A percentile compares a stretch with the other conserved stretches of the same genome.
These are phyloP conservation scores for Caenorhabditis brenneri DNA, from an alignment of 1,140 invertebrate species.

Conservation along the genomic window DNA sequence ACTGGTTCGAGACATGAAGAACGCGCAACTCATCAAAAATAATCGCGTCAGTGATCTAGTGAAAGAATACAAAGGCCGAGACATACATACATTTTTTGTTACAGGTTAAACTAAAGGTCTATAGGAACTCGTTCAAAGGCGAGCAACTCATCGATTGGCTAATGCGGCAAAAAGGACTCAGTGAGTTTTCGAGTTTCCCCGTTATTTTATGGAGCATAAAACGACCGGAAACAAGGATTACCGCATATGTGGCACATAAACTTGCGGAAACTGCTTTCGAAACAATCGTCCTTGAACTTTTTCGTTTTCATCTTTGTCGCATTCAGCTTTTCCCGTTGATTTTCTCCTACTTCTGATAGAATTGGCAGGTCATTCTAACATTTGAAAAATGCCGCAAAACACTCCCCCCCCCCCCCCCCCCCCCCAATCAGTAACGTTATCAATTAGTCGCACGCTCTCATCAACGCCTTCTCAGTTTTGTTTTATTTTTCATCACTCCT, in stretches of 20 bases:
- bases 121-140: slow-evolving; percentile 72
- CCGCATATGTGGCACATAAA: slow-evolving; percentile 25
- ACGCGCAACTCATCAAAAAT: slow-evolving; percentile 44
- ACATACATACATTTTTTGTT: neutral
- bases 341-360: neutral
- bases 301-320: neutral
- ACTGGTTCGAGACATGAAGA: slow-evolving; percentile 39
- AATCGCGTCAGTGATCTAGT: slow-evolving; percentile 28
- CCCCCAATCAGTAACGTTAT: neutral
- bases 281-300: slow-evolving; percentile 2
- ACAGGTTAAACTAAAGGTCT: slow-evolving; percentile 54
- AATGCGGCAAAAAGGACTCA: slow-evolving; percentile 70
- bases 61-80: neutral
- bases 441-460: slow-evolving; percentile 2
- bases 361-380: neutral
- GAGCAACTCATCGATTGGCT: slow-evolving; percentile 72
- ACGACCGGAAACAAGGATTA: neutral
- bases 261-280: slow-evolving; percentile 15
- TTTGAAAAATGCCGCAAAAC: neutral
- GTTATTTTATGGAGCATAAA: neutral
- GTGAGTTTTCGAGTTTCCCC: slow-evolving; percentile 55
- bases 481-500: neutral
- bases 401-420: too few species aligned
- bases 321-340: neutral
- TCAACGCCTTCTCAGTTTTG: neutral